Conservation (phyloP, 2,113 vertebrate genomes). For the Mustelus asterias region DNA sequence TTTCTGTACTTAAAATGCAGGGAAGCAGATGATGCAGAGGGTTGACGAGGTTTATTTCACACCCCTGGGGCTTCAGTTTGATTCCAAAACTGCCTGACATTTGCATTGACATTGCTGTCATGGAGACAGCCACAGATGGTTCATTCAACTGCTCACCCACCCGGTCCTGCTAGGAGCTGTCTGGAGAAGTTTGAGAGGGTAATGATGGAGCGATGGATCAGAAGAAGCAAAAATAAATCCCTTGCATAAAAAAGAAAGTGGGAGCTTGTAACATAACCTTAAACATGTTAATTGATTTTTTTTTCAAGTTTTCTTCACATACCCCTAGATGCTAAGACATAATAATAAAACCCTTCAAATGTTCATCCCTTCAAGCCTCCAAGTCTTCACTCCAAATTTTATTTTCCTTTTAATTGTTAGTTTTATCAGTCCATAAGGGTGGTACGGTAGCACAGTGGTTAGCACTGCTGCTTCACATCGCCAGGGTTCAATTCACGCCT, state of each 20-base stretch:
- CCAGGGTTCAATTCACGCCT: too few relatives aligned
- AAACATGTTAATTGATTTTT: not conserved
- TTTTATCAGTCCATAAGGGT: not conserved
- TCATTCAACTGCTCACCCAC: not conserved
- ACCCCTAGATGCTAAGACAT: not conserved
- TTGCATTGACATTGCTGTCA: not conserved
- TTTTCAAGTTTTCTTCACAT: not conserved
- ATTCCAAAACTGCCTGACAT: not conserved
- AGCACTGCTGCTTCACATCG: too few relatives aligned
- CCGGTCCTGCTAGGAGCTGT: not conserved
- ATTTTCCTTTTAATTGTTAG: not conserved
- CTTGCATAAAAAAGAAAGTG: not conserved
- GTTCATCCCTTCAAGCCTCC: not conserved
- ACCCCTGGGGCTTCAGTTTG: not conserved
- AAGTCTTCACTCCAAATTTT: not conserved
- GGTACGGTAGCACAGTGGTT: too few relatives aligned
- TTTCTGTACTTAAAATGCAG: not conserved
- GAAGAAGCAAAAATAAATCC: not conserved
- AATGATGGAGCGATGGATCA: not conserved
- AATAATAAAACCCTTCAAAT: not conserved
- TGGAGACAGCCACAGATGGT: conserved; percentile 1
- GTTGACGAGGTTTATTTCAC: conserved; percentile 22
- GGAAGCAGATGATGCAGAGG: not conserved
- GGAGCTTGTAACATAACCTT: not conserved
- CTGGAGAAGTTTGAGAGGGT: not conserved